Base-by-base conservation (phyloP, 1,140 invertebrate genomes). In the Zophobas atratus region DNA sequence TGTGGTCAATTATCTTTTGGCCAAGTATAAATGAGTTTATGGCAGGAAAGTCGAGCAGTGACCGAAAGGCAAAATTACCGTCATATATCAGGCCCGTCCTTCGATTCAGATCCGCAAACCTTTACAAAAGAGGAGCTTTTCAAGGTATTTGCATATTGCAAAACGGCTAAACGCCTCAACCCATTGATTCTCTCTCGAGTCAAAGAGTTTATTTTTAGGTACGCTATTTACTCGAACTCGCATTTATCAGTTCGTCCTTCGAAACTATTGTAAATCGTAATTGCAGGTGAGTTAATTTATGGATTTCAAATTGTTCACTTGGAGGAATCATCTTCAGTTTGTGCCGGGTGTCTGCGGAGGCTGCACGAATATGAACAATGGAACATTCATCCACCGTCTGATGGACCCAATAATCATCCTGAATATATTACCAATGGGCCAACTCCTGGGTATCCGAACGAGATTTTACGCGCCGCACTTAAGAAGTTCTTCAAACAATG, bases 21-120 rank as follows among this genome's bases (percentile, higher is more conserved):
- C 81, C 82, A 82, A 83, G 80, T 82, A 83, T 84, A 84, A 84
- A 84, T 84, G 82, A 78, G 77, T 84, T 84, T 84, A 84, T 84
- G 83, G 83, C 81, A 82, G 79, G 51, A 79, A 78, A 81, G 83
- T 81, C 76, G 81, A 80, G 78, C 73, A 81, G 75, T 79, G 82
- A 80, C 80, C 82, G 76, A 81, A 82, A 82, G 82, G 83, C 77
- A 82, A 82, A 83, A 84, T 83, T 83, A 78, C 82, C 77, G 78
- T 77, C 80, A 83, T 84, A 84, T 83, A 84, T 84, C 83, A 84
- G 67, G n/a, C 38, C 55, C 76, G 75, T 77, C 77, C 70, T 77
- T 79, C 77, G 79, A 79, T 80, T 77, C 75, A 77, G 75, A 78
- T 81, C 71, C 76, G 77, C 80, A 77, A 73, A 57, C 75, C 60